Conservation (phyloP, 2,888 invertebrate species). For the Drosophila mimetica region DNA sequence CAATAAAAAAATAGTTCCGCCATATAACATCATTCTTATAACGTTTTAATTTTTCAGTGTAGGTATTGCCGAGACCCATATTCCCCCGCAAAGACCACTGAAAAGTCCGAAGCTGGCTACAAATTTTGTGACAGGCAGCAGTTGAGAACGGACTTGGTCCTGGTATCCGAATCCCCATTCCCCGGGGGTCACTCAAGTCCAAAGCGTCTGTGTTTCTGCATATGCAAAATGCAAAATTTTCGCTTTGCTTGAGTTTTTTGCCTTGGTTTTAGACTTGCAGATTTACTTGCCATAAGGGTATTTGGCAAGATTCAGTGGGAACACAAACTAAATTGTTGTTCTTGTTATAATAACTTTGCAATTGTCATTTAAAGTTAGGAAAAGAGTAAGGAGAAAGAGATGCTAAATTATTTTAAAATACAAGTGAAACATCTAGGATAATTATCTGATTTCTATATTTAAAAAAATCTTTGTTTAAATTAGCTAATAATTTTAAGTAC, state of each 20-base stretch:
- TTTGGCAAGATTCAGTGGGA: constrained; percentile 1
- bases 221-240: constrained; percentile 52
- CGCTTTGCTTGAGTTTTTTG: constrained; percentile 26
- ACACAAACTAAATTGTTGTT: constrained; percentile 8
- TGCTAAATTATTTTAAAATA: not conserved
- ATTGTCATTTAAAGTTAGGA: constrained; percentile 1
- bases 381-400: not conserved
- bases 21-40: no score
- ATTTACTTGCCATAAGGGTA: constrained; percentile 7
- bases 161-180: constrained; percentile 31
- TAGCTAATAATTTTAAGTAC: no score
- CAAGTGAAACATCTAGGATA: no score
- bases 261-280: constrained; percentile 1
- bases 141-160: constrained; percentile 24
- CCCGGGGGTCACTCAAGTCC: constrained; percentile 33
- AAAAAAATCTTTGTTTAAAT: no score
- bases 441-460: no score
- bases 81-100: constrained; percentile 35
- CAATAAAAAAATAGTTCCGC: no score
- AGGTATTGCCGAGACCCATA: not conserved
- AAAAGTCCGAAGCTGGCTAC: constrained; percentile 38
- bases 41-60: no score
- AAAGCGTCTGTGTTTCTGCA: constrained; percentile 33
- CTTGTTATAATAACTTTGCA: constrained; percentile 6
- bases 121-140: constrained; percentile 55